Percentiles rank a stretch among this genome's conserved stretches.
Conservation (phyloP, 1,140 invertebrate species). For the Drosophila chauvacae region DNA sequence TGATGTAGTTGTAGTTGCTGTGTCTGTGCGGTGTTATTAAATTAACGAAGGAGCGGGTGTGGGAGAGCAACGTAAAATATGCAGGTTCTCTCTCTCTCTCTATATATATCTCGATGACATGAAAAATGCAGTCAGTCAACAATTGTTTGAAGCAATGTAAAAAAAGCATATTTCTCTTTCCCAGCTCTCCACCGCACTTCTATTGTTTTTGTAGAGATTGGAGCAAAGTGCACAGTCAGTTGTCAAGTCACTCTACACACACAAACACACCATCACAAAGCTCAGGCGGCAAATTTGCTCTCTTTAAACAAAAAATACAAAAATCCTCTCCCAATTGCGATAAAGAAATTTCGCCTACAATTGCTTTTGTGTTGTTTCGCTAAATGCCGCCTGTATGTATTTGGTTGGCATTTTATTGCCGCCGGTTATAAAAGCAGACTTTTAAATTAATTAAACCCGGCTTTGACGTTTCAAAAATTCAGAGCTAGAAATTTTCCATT, state of each 20-base stretch:
- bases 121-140: slow-evolving; percentile 34
- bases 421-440: neutral
- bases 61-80: slow-evolving; percentile 15
- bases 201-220: slow-evolving; percentile 49
- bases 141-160: slow-evolving; percentile 39
- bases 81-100: slow-evolving; percentile 4
- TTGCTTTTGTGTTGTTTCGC: slow-evolving; percentile 36
- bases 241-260: slow-evolving; percentile 48
- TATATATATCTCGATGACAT: slow-evolving; percentile 8
- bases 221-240: slow-evolving; percentile 70
- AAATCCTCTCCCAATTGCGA: slow-evolving; percentile 21
- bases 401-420: slow-evolving; percentile 12
- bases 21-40: slow-evolving; percentile 56
- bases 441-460: slow-evolving; percentile 31
- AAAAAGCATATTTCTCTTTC: slow-evolving; percentile 20
- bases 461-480: neutral
- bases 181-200: slow-evolving; percentile 25
- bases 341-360: slow-evolving; percentile 52
- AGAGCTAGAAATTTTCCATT: slow-evolving; percentile 1
- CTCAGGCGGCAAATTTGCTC: slow-evolving; percentile 29
- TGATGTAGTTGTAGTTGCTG: slow-evolving; percentile 33
- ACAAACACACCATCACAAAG: slow-evolving; percentile 9
- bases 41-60: slow-evolving; percentile 47
- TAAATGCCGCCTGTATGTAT: slow-evolving; percentile 41
- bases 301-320: slow-evolving; percentile 7